Percentiles rank a stretch among this genome's conserved stretches.
Conservation (phyloP, 1,140 invertebrate genomes). For the Drosophila kohkoa region DNA sequence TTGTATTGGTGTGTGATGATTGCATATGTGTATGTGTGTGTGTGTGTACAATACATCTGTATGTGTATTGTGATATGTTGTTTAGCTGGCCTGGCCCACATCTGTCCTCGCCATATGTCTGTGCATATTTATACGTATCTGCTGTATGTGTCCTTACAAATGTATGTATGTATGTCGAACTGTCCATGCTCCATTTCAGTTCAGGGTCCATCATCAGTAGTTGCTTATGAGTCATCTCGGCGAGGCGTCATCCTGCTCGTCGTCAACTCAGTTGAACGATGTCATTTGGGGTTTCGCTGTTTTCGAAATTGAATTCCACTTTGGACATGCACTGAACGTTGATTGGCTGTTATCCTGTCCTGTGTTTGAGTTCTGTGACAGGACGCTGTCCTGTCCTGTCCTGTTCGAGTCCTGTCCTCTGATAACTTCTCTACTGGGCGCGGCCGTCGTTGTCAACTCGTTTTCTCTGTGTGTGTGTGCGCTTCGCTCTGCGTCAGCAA, state of each 20-base stretch:
- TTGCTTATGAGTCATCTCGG: conserved; percentile 62
- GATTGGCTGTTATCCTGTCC: conserved; percentile 42
- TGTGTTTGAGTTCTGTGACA: not conserved
- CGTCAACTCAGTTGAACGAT: conserved; percentile 29
- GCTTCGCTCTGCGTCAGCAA: conserved; percentile 23
- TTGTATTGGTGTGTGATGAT: not conserved
- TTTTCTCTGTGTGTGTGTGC: conserved; percentile 8
- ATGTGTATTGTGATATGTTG: conserved; percentile 18
- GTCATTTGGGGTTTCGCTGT: conserved; percentile 62
- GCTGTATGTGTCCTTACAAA: not conserved
- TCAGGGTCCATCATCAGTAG: conserved; percentile 27
- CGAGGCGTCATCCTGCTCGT: conserved; percentile 10
- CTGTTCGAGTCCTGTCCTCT: conserved; percentile 2
- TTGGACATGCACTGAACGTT: conserved; percentile 24
- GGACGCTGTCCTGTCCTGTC: not conserved
- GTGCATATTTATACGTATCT: conserved; percentile 37
- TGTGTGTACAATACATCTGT: not conserved
- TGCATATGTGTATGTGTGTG: not conserved
- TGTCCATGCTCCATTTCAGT: conserved; percentile 52
- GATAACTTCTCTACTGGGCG: conserved; percentile 15
- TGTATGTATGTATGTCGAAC: conserved; percentile 10
- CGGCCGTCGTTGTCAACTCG: conserved; percentile 35
- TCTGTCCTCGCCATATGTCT: conserved; percentile 24
- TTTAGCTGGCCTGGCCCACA: conserved; percentile 46
- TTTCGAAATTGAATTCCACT: conserved; percentile 72